These are phyloP conservation scores for Dendrophyllia cribrosa DNA, from an alignment of 64 coral and sea anemone genomes.

Conservation along the genomic window DNA sequence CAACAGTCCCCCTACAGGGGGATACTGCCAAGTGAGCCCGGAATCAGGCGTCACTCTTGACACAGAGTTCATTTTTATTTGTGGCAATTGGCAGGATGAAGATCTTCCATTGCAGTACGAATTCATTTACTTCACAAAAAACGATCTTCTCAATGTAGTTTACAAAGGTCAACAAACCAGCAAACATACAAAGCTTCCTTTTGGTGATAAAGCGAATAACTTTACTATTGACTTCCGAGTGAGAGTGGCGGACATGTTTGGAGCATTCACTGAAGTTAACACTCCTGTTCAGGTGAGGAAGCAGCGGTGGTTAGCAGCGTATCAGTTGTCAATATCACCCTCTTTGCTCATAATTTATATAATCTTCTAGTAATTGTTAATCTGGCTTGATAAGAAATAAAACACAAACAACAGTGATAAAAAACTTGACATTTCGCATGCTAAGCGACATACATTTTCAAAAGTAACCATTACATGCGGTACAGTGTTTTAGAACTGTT, in stretches of 20 bases:
- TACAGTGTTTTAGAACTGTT: too few relatives aligned
- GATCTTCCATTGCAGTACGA: slow-evolving; percentile 38
- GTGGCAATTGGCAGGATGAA: slow-evolving; percentile 38
- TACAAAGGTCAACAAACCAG: slow-evolving; percentile 6
- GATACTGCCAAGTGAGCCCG: not conserved
- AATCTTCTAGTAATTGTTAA: too few relatives aligned
- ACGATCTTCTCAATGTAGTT: slow-evolving; percentile 4
- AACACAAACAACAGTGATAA: too few relatives aligned
- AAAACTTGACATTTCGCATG: too few relatives aligned
- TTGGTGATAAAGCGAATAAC: not conserved
- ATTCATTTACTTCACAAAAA: slow-evolving; percentile 21
- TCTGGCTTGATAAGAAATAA: too few relatives aligned
- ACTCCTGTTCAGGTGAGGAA: slow-evolving; percentile 47
- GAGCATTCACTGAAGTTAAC: slow-evolving; percentile 28
- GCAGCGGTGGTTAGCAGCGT: too few relatives aligned
- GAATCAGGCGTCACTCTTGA: slow-evolving; percentile 16
- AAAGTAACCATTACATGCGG: too few relatives aligned
- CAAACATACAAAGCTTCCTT: slow-evolving; percentile 1
- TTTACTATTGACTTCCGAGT: slow-evolving; percentile 33
- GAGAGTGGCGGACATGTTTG: slow-evolving; percentile 15
- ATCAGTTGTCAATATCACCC: too few relatives aligned
- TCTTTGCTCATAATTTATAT: too few relatives aligned
- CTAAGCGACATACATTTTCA: too few relatives aligned
- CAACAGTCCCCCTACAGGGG: not conserved
- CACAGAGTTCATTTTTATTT: slow-evolving; percentile 22